Percentiles rank a stretch among this genome's conserved stretches.
These are phyloP conservation scores for Xerus rutilus DNA, from an alignment of 2,797 vertebrate species.

Conservation along the genomic window DNA sequence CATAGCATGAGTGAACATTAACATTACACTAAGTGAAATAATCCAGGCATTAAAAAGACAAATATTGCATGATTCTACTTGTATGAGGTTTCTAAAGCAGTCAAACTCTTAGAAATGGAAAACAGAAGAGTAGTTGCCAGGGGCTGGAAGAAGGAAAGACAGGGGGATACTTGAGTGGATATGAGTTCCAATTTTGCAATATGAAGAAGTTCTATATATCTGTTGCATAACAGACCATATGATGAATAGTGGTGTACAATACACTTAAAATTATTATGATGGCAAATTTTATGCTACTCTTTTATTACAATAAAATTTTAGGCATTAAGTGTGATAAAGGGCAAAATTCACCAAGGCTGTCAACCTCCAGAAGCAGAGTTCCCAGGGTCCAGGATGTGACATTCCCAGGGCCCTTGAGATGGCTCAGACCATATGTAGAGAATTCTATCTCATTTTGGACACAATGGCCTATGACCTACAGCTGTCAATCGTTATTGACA, in stretches of 20 bases:
- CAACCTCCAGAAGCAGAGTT: not conserved
- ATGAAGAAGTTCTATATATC: not conserved
- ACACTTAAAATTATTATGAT: not conserved
- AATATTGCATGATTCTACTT: not conserved
- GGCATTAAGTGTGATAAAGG: not conserved
- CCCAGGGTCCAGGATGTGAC: not conserved
- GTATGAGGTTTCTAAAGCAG: not conserved
- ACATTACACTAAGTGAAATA: not conserved
- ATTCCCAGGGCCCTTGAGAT: not conserved
- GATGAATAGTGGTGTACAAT: too few relatives aligned
- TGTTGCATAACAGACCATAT: not conserved
- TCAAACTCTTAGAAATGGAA: not conserved
- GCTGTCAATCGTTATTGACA: not conserved
- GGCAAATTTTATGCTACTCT: not conserved
- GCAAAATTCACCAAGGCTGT: not conserved
- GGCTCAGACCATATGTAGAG: not conserved
- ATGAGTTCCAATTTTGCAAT: not conserved
- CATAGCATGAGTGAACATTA: not conserved
- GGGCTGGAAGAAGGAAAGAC: accelerated
- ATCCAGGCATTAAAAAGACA: not conserved
- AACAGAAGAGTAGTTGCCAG: not conserved
- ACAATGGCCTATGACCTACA: too few relatives aligned
- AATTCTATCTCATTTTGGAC: not conserved
- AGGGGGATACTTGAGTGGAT: not conserved
- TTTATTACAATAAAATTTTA: not conserved